A percentile compares a stretch with the other conserved stretches of the same genome.
phyloP scores from a whole-genome alignment of 2,797 vertebrate species.

The Gymnocypris eckloni region DNA sequence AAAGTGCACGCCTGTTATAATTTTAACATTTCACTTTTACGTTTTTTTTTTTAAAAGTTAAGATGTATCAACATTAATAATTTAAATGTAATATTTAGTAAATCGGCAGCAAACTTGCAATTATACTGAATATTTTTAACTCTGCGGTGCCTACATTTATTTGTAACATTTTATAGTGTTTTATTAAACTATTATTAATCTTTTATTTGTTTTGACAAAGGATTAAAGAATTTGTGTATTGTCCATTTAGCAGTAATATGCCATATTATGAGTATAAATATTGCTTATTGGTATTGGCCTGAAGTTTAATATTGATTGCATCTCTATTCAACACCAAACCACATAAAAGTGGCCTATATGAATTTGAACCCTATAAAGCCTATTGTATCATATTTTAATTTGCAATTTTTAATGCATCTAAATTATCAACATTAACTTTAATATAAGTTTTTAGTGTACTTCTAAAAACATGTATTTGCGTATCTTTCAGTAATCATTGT shows the following conservation, averaged over 20 bases:
- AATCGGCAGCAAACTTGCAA: background rate
- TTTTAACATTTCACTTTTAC: too few relatives aligned
- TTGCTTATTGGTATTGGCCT: background rate
- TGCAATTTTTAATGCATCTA: background rate
- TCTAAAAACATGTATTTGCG: background rate
- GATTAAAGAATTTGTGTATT: background rate
- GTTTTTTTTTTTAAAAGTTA: too few relatives aligned
- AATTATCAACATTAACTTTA: background rate
- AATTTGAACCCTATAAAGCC: background rate
- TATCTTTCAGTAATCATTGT: background rate
- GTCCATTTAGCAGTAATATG: background rate
- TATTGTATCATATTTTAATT: background rate
- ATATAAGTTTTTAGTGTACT: too few relatives aligned
- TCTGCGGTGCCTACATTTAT: background rate
- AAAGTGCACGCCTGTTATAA: too few relatives aligned
- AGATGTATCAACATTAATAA: background rate
- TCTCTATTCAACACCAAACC: background rate
- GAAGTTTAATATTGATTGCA: background rate
- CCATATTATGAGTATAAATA: background rate
- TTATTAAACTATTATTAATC: background rate
- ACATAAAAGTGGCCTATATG: background rate
- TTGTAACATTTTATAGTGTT: background rate
- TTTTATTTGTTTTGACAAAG: background rate
- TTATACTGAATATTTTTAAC: background rate
- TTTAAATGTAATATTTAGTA: background rate